phyloP scores from a whole-genome alignment of 1,140 invertebrate genomes.

The Zaprionus lachaisei region DNA sequence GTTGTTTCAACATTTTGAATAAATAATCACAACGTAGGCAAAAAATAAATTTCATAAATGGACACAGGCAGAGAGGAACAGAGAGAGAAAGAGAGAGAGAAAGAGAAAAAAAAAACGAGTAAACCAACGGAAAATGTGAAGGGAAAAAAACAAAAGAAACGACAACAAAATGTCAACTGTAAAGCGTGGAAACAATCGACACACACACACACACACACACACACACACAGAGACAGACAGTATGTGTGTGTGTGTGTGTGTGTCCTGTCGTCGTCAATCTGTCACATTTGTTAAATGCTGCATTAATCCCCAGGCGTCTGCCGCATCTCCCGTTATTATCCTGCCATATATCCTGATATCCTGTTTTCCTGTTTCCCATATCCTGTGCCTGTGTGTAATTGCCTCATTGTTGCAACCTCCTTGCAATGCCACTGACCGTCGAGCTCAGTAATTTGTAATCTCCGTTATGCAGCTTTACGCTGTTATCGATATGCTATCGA shows the following conservation, averaged over 20 bases:
- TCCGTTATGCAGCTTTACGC: not conserved
- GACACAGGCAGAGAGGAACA: slow-evolving; percentile 7
- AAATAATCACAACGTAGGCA: slow-evolving; percentile 82
- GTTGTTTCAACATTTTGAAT: slow-evolving; percentile 71
- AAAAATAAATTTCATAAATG: slow-evolving; percentile 79
- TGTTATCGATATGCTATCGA: slow-evolving; percentile 19
- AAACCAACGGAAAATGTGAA: slow-evolving; percentile 1
- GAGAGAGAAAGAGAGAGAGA: not conserved
- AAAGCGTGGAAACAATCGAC: slow-evolving; percentile 19
- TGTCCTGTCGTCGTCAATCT: slow-evolving; percentile 66
- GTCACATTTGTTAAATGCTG: slow-evolving; percentile 73
- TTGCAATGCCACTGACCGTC: no score
- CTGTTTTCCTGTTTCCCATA: not conserved
- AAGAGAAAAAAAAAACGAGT: not conserved
- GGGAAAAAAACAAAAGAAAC: slow-evolving; percentile 16
- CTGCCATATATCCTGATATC: not conserved
- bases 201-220: slow-evolving; percentile 3
- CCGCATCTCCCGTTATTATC: not conserved
- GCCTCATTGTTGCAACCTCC: not conserved
- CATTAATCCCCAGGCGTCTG: slow-evolving; percentile 60
- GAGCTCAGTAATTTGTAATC: no score
- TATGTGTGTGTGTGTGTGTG: slow-evolving; percentile 1
- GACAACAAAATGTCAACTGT: slow-evolving; percentile 24
- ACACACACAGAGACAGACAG: slow-evolving; percentile 12
- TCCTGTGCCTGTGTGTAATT: not conserved